These are phyloP conservation scores for Littorina saxatilis DNA, from an alignment of 1,140 invertebrate species.

Conservation along the genomic window DNA sequence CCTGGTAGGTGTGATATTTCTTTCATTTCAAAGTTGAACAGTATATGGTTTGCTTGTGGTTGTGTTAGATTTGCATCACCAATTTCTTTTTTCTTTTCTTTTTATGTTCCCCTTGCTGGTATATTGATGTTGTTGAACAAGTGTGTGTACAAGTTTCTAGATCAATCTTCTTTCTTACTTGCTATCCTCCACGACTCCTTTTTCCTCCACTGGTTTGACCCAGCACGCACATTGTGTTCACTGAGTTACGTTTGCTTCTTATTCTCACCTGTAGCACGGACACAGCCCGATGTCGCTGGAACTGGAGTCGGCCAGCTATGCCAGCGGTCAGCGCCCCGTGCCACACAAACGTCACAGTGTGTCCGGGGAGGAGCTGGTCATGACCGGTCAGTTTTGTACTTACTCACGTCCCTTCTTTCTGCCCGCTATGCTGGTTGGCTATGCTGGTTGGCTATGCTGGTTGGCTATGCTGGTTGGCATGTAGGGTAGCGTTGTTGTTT, in stretches of 20 bases:
- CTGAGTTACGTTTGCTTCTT: too few relatives aligned
- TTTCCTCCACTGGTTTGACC: too few relatives aligned
- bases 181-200: too few relatives aligned
- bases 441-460: background rate
- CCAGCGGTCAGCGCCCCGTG: slow-evolving; percentile 39
- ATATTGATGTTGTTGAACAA: too few relatives aligned
- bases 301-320: slow-evolving; percentile 59
- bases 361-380: slow-evolving; percentile 47
- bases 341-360: slow-evolving; percentile 27
- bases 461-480: background rate
- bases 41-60: background rate
- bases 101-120: too few relatives aligned
- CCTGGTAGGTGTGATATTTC: background rate
- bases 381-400: slow-evolving; percentile 46
- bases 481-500: background rate
- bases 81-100: too few relatives aligned
- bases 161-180: too few relatives aligned
- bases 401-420: too few relatives aligned
- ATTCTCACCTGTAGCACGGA: background rate
- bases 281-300: slow-evolving; percentile 53
- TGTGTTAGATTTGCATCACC: too few relatives aligned
- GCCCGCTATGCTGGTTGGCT: background rate
- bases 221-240: too few relatives aligned
- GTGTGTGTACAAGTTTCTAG: too few relatives aligned
- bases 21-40: background rate